These are phyloP conservation scores for Ochropacha duplaris DNA, from an alignment of 2,888 invertebrate genomes.

Conservation along the genomic window DNA sequence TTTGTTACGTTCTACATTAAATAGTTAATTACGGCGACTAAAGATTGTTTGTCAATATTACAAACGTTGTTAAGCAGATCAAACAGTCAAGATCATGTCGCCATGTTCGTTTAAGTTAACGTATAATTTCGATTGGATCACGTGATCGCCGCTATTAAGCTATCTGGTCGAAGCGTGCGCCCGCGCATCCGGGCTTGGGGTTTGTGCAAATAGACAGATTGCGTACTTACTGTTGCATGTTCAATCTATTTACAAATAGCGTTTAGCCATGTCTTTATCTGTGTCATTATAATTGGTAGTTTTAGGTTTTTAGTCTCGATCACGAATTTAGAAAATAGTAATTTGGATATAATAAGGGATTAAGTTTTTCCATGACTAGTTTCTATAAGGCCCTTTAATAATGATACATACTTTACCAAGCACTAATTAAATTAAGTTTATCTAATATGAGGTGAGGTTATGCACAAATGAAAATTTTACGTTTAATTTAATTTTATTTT, in stretches of 20 bases:
- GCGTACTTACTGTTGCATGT: conserved; percentile 3
- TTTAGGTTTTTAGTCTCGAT: neutral
- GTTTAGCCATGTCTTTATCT: neutral
- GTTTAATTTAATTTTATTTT: too few relatives aligned
- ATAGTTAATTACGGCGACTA: neutral
- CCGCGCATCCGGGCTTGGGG: conserved; percentile 9
- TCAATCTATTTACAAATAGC: neutral
- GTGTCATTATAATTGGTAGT: neutral
- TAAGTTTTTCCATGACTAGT: too few relatives aligned
- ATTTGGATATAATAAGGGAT: too few relatives aligned
- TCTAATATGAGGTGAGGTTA: too few relatives aligned
- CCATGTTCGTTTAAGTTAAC: conserved; percentile 1
- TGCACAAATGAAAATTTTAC: too few relatives aligned
- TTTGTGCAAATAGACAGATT: conserved; percentile 7
- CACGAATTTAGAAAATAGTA: neutral
- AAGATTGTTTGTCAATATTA: neutral
- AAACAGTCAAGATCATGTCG: neutral
- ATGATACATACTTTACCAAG: too few relatives aligned
- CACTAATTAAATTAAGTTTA: too few relatives aligned
- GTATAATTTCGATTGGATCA: conserved; percentile 9
- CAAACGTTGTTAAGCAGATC: neutral
- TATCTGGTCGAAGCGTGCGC: conserved; percentile 11
- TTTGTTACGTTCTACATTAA: neutral
- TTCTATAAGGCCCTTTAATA: too few relatives aligned
- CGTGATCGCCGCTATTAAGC: conserved; percentile 21